Evolutionary conservation across 2,888 invertebrate genomes (phyloP), one percentile per base, ranked within the genome.

Genomic region (Trachelus troglodyta): DNA sequence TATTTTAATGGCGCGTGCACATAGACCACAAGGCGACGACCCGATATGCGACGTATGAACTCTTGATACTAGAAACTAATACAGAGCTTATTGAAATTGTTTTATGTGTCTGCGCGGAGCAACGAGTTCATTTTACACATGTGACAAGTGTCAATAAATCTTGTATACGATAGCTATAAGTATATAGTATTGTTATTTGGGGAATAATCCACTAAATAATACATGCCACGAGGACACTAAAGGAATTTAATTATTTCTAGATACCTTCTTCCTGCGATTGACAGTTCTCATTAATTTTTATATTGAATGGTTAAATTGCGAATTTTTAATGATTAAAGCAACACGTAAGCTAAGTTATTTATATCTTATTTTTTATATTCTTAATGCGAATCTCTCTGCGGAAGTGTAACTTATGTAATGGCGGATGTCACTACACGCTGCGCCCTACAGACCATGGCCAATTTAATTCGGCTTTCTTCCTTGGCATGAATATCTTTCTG

Each of bases 1-100:
- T 85, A 84, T 83, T 87, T 85, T 85, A 85, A 85, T 83, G 80
- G 76, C 75, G 75, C 78, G 76, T 75, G 71, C 56, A 56, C 56
- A 15, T 23, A 56, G 23, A 56, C 23, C 56, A 56, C 9, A 23
- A 56, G 56, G 23, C 56, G 56, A 56, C 56, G 56, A 23, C 56
- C 56, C 56, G 9, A 56, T 56, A 23, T 56, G 56, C 56, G 9
- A 56, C 23, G 56, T 6, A 56, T 56, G 56, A 56, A 56, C 56
- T 56, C 56, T 9, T 56, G 56, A 56, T 56, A 9, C 56, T 56
- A 56, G 56, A 56, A 56, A 56, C 56, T 56, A 6, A 23, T 6
- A 23, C 9, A 23, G 23, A 9, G 9, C 23, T 9, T 23, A 56
- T 1, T 56, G 56, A 56, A 56, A 23, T 56, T 9, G 1, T 23